These are phyloP conservation scores for Marcusenius ussheri DNA, from an alignment of 2,113 vertebrate species.

Conservation along the genomic window DNA sequence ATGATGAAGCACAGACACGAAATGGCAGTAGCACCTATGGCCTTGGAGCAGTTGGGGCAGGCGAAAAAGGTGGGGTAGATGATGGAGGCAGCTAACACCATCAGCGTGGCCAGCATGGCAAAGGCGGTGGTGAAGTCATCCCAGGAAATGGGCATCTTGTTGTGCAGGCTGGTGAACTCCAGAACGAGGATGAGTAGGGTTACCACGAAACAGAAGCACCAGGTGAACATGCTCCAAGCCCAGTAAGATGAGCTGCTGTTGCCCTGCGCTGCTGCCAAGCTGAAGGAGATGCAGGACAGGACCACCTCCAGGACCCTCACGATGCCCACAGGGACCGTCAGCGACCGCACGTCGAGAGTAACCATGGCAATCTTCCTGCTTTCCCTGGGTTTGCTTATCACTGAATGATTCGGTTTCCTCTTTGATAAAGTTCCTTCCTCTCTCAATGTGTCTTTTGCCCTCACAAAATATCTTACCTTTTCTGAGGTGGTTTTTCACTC, in stretches of 20 bases:
- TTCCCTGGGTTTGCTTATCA: too few species aligned
- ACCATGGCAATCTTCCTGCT: conserved; percentile 35
- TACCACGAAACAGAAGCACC: conserved; percentile 72
- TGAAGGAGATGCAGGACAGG: conserved; percentile 68
- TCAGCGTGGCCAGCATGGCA: conserved; percentile 69
- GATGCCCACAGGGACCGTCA: conserved; percentile 61
- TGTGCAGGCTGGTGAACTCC: conserved; percentile 58
- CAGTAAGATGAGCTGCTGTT: neutral
- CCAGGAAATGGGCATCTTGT: conserved; percentile 70
- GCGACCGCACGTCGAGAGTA: conserved; percentile 35
- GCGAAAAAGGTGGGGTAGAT: conserved; percentile 57
- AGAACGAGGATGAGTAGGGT: conserved; percentile 67
- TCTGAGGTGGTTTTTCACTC: neutral
- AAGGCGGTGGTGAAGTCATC: conserved; percentile 73
- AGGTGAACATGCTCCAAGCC: conserved; percentile 75
- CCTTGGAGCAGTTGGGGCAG: conserved; percentile 7
- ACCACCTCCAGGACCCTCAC: conserved; percentile 62
- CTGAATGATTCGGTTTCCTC: neutral
- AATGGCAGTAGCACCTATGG: conserved; percentile 53
- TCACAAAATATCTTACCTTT: neutral
- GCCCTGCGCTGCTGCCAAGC: conserved; percentile 61
- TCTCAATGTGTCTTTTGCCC: neutral
- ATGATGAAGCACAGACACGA: conserved; percentile 69
- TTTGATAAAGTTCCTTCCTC: neutral
- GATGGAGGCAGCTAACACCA: conserved; percentile 71